Conservation (phyloP, 1,140 invertebrate species). For the Heterodera carotae region DNA sequence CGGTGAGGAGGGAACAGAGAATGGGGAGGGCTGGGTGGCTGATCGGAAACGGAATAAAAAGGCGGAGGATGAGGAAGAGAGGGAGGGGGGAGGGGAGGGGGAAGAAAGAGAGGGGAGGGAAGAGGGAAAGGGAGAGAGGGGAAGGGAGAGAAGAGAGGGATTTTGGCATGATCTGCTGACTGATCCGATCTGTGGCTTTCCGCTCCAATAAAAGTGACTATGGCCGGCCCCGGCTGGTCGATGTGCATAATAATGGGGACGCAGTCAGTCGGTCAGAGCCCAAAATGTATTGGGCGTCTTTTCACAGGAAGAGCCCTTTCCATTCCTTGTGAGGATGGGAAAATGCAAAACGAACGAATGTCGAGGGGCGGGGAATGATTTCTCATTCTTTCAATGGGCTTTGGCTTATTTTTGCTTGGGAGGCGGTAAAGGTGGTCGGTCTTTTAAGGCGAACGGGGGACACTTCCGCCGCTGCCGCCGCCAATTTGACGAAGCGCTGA, state of each 20-base stretch:
- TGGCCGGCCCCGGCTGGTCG: no score
- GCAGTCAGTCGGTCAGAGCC: background rate
- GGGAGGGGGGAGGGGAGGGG: background rate
- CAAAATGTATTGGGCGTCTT: background rate
- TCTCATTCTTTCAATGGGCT: slow-evolving; percentile 1
- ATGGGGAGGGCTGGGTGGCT: background rate
- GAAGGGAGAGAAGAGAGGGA: no score
- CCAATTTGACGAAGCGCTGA: background rate
- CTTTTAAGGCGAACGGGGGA: background rate
- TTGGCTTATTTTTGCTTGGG: background rate
- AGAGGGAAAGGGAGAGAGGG: background rate
- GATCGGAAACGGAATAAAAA: background rate
- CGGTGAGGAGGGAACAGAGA: background rate
- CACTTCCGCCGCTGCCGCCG: background rate
- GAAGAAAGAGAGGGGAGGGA: background rate
- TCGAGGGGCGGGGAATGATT: background rate
- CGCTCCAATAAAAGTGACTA: background rate
- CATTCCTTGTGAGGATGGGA: background rate
- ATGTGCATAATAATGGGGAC: background rate
- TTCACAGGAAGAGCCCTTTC: slow-evolving; percentile 12
- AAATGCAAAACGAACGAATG: slow-evolving; percentile 17
- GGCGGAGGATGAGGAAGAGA: background rate
- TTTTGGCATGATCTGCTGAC: background rate
- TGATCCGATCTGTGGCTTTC: background rate
- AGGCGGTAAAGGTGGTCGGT: no score